These are phyloP conservation scores for Willowsia nigromaculata DNA, from an alignment of 2,888 invertebrate genomes.

Conservation along the genomic window DNA sequence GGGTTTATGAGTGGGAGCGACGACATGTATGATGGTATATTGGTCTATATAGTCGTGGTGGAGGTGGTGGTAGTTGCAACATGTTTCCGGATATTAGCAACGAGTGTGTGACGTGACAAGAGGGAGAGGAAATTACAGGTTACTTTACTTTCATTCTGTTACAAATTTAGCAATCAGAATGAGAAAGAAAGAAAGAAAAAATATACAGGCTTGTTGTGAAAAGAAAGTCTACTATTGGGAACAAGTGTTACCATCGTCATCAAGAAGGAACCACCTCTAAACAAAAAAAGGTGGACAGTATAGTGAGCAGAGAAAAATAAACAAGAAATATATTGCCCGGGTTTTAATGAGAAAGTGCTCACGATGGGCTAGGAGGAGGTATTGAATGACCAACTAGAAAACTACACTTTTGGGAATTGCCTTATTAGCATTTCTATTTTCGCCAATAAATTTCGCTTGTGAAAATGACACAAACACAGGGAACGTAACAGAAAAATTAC, in stretches of 20 bases:
- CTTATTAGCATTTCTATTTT: conserved; percentile 8
- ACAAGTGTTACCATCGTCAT: background rate
- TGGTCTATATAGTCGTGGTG: too few relatives aligned
- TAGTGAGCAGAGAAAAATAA: background rate
- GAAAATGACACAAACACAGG: too few relatives aligned
- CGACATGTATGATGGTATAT: too few relatives aligned
- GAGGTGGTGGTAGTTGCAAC: background rate
- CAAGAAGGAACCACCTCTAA: background rate
- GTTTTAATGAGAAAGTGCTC: background rate
- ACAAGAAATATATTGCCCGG: background rate
- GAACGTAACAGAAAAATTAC: background rate
- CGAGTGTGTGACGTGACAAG: background rate
- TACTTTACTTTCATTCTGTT: background rate
- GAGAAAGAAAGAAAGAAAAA: background rate
- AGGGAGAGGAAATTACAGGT: background rate
- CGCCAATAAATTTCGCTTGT: too few relatives aligned
- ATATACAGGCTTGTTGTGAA: background rate
- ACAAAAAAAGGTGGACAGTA: background rate
- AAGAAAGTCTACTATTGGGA: background rate
- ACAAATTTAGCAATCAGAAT: background rate
- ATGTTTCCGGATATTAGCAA: background rate
- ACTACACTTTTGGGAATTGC: background rate
- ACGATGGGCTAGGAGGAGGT: background rate
- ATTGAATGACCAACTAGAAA: background rate
- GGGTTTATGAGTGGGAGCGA: background rate